Evolutionary conservation across 92 coral and sea anemone species (phyloP), one percentile per base, ranked within the genome.

Genomic region (Zoanthus gigantus): DNA sequence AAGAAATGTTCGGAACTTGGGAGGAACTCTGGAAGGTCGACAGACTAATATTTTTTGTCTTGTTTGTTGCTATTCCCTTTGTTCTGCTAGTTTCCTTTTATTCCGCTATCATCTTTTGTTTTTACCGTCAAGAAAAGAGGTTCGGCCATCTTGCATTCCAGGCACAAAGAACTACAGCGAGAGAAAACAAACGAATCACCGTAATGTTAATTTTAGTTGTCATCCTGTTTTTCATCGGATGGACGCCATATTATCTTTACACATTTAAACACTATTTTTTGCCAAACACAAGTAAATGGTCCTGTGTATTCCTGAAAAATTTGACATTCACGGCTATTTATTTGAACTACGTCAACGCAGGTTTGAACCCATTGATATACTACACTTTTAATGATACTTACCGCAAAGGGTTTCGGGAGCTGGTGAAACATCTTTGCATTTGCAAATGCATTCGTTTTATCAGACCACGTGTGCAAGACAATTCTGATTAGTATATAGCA

Each of bases 331-430:
- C 58, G 7, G 85, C 74, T 5, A 81, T 45, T 47, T 81, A 81
- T 29, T 65, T 81, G 85, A 81, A 81, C 14, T 81, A 81, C 45
- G 74, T 45, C 23, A 65, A 81, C 31, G 85, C 85, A 3, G 85
- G 74, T 15, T 45, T 81, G 18, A 81, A 81, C 58, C 85, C 85
- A 34, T 65, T 81, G 14, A 68, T 81, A 81, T 81, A 81, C 28
- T 81, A 81, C 23, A 45, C 74, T 12, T 81, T 81, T 16, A 81
- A 81, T 71, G 75, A 81, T 5, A 81, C 74, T 23, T 81, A 81
- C 61, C 85, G 75, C 75, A 66, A 12, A 65, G 85, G 85, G 45
- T 66, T 81, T 23, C 60, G 75, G 46, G 47, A 47, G 6, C 18
- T 81, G 74, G 18, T 63, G 30, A 45, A n/a, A 15, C 17, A 18